Conservation (phyloP, 2,797 vertebrate genomes). For the Lophius americanus region DNA sequence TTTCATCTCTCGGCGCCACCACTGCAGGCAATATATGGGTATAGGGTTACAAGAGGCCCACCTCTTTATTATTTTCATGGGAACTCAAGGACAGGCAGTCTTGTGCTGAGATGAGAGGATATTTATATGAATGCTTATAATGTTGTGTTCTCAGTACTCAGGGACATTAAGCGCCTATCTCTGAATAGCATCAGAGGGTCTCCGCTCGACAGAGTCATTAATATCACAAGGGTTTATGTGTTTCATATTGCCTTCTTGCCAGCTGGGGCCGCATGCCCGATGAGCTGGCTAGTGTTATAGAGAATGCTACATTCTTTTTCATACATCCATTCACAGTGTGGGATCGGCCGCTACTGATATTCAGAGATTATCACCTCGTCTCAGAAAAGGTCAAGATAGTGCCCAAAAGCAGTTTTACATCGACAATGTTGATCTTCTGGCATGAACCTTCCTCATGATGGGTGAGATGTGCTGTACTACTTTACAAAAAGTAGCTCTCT, state of each 20-base stretch:
- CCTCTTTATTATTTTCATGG: conserved; percentile 81
- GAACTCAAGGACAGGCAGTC: conserved; percentile 76
- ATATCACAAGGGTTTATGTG: conserved; percentile 76
- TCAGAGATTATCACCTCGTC: conserved; percentile 52
- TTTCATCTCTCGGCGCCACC: conserved; percentile 83
- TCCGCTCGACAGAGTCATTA: conserved; percentile 74
- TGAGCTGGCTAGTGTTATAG: conserved; percentile 54
- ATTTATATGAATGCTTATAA: conserved; percentile 78
- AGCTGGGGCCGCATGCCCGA: conserved; percentile 70
- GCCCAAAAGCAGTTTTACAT: conserved; percentile 20
- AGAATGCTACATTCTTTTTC: conserved; percentile 51
- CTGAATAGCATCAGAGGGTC: conserved; percentile 76
- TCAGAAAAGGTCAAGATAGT: conserved; percentile 40
- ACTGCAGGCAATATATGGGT: conserved; percentile 71
- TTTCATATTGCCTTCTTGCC: conserved; percentile 75
- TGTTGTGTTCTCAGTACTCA: conserved; percentile 71
- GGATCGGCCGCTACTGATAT: conserved; percentile 28
- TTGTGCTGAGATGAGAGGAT: conserved; percentile 58
- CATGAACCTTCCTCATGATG: background rate
- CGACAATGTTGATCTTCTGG: conserved; percentile 19
- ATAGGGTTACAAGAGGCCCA: conserved; percentile 80
- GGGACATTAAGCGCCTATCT: conserved; percentile 76
- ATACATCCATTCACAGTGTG: conserved; percentile 38
- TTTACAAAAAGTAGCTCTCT: conserved; percentile 6
- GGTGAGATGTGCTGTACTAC: background rate